Percentiles rank a stretch among this genome's conserved stretches.
Evolutionary conservation across 2,113 vertebrate species (phyloP).

Genomic region (Paedocypris sp.): DNA sequence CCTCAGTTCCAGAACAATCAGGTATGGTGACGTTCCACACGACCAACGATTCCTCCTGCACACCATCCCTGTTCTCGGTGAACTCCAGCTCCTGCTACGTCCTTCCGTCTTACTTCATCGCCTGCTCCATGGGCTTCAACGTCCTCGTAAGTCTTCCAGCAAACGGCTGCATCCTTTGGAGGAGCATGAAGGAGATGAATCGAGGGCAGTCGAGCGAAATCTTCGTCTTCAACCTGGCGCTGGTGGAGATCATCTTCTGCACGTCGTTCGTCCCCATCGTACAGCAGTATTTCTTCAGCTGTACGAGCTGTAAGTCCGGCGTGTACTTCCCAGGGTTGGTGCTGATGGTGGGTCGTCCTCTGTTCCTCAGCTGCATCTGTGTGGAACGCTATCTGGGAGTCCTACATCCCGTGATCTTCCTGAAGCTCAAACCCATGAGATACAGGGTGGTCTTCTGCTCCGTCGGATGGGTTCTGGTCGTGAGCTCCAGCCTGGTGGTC

Average conservation of each 20-base stretch:
- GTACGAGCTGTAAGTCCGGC: not conserved
- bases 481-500: not conserved
- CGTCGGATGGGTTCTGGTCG: not conserved
- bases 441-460: not conserved
- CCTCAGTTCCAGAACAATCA: not conserved
- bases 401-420: slow-evolving; percentile 12
- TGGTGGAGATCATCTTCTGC: not conserved
- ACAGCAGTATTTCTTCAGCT: slow-evolving; percentile 3
- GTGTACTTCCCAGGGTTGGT: not conserved
- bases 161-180: not conserved
- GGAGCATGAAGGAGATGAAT: not conserved
- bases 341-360: not conserved
- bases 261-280: not conserved
- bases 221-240: not conserved
- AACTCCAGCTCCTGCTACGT: not conserved
- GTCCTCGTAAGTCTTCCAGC: not conserved
- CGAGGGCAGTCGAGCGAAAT: not conserved
- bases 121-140: not conserved
- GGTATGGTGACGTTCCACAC: not conserved
- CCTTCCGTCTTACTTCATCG: not conserved
- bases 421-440: slow-evolving; percentile 8
- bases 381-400: slow-evolving; percentile 13
- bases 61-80: not conserved
- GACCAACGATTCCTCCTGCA: not conserved
- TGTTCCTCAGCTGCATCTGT: slow-evolving; percentile 20